Evolutionary conservation across 2,888 invertebrate genomes (phyloP).

Genomic region (Acrobasis repandana): DNA sequence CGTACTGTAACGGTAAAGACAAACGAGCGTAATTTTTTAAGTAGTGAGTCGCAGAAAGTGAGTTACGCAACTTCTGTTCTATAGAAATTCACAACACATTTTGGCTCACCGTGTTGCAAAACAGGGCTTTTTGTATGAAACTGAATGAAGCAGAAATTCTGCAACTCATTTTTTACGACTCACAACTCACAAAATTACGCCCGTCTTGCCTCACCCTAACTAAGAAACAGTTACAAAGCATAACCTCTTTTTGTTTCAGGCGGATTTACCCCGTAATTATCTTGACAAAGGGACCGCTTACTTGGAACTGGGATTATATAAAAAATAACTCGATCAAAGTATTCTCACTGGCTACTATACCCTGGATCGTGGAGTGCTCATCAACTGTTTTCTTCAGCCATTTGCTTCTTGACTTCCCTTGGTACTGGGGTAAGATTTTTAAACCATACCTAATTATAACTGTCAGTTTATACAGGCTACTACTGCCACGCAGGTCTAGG

Average conservation of each 20-base stretch:
- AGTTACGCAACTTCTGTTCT: too few relatives aligned
- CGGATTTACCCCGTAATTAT: conserved; percentile 77
- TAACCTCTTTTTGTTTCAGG: conserved; percentile 53
- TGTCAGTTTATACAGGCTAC: background rate
- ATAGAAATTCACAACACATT: too few relatives aligned
- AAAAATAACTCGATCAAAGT: conserved; percentile 73
- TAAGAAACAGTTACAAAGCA: conserved; percentile 8
- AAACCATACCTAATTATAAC: background rate
- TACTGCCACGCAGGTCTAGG: too few relatives aligned
- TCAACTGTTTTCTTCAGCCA: conserved; percentile 68
- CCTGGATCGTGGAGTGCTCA: conserved; percentile 76
- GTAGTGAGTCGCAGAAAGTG: too few relatives aligned
- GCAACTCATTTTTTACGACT: too few relatives aligned
- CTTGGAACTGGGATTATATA: conserved; percentile 79
- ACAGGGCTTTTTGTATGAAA: too few relatives aligned
- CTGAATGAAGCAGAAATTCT: too few relatives aligned
- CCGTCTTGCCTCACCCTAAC: background rate
- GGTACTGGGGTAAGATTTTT: conserved; percentile 77
- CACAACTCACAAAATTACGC: background rate
- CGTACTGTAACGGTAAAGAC: too few relatives aligned
- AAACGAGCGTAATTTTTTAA: too few relatives aligned
- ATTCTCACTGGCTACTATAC: conserved; percentile 75
- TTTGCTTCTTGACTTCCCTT: conserved; percentile 70
- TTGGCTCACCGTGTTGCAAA: too few relatives aligned
- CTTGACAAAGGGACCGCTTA: conserved; percentile 73